These are phyloP conservation scores for Antheraea yamamai DNA, from an alignment of 2,888 invertebrate genomes.

Conservation along the genomic window DNA sequence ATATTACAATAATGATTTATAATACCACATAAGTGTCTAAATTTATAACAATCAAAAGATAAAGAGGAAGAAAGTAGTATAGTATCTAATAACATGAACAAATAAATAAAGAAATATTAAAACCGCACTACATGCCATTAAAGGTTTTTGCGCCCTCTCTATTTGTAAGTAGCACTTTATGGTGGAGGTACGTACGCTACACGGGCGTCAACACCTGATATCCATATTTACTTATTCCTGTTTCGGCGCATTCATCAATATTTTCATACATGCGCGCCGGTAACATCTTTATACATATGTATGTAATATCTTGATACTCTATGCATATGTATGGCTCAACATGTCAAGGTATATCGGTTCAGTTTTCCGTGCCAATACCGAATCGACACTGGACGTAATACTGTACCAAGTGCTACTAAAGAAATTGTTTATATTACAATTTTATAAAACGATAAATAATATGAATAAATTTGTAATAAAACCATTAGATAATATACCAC, in stretches of 20 bases:
- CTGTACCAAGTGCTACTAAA: not conserved
- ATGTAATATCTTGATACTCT: not conserved
- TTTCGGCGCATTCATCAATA: conserved; percentile 10
- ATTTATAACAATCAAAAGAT: not conserved
- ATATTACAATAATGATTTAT: not conserved
- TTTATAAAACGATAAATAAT: not conserved
- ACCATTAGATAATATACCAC: not conserved
- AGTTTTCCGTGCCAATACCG: not conserved
- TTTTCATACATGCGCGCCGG: conserved; percentile 10
- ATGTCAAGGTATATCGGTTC: not conserved
- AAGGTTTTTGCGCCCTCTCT: not conserved
- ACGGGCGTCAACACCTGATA: not conserved
- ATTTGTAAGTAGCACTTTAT: not conserved
- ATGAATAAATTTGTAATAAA: not conserved
- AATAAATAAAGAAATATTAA: not conserved
- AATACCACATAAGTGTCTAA: not conserved
- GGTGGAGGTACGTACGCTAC: not conserved
- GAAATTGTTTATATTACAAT: not conserved
- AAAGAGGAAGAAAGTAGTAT: not conserved
- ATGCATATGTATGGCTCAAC: not conserved
- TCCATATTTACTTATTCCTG: conserved; percentile 8
- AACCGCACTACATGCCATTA: not conserved
- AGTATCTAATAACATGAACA: not conserved
- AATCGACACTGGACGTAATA: not conserved
- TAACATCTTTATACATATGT: not conserved